Percentiles rank a stretch among this genome's conserved stretches.
phyloP scores from a whole-genome alignment of 2,113 vertebrate species.

The Mohoua ochrocephala region DNA sequence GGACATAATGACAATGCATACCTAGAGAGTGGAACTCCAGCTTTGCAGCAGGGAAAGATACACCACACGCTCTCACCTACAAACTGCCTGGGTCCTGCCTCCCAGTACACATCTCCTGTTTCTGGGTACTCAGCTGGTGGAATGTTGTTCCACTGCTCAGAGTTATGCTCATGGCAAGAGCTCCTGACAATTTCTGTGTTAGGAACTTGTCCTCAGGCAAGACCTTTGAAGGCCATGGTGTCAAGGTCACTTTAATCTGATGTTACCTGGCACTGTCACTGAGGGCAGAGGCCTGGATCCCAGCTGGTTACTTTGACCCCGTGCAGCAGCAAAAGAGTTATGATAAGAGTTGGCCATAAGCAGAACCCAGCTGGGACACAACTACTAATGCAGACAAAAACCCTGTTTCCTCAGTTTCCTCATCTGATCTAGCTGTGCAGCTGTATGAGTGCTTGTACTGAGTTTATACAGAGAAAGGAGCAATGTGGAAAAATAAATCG shows the following conservation, averaged over 20 bases:
- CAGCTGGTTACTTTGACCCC: neutral
- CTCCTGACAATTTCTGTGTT: neutral
- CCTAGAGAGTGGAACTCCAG: neutral
- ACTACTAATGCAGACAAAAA: neutral
- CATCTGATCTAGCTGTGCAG: neutral
- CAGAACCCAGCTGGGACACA: neutral
- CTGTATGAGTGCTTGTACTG: neutral
- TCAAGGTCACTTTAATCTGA: neutral
- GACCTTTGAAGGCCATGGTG: neutral
- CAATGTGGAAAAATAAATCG: neutral
- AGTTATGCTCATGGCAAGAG: neutral
- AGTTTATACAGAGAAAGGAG: neutral
- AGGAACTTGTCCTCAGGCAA: neutral
- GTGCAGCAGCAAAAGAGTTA: neutral
- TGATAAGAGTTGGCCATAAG: neutral
- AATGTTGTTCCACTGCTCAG: neutral
- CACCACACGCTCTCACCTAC: fast-evolving
- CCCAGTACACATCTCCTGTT: neutral
- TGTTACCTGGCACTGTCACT: neutral
- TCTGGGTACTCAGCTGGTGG: neutral
- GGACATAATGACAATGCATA: neutral
- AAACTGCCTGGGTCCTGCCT: neutral
- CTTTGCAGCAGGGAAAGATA: neutral
- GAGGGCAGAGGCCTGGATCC: neutral
- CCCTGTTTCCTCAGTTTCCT: neutral